These are phyloP conservation scores for Aelia acuminata DNA, from an alignment of 2,888 invertebrate genomes.

Conservation along the genomic window DNA sequence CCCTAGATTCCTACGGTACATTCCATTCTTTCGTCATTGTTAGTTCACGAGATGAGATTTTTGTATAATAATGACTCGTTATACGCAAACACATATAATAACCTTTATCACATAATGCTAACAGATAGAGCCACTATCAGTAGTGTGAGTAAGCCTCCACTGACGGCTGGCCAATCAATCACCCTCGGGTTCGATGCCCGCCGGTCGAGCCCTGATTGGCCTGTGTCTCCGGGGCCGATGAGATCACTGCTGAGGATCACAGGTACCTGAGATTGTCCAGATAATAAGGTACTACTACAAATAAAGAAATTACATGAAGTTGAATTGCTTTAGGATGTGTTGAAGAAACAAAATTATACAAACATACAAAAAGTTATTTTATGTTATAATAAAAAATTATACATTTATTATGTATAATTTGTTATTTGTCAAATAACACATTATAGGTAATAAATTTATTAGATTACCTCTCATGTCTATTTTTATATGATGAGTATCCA, in stretches of 20 bases:
- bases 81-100: background rate
- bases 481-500: too few relatives aligned
- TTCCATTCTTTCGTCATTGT: background rate
- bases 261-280: background rate
- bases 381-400: too few relatives aligned
- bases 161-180: constrained; percentile 15
- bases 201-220: background rate
- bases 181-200: background rate
- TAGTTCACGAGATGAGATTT: background rate
- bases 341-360: too few relatives aligned
- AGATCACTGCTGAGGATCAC: background rate
- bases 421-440: too few relatives aligned
- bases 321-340: too few relatives aligned
- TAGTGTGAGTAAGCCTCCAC: background rate
- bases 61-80: background rate
- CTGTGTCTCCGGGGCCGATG: background rate
- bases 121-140: background rate
- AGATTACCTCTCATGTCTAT: too few relatives aligned
- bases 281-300: background rate
- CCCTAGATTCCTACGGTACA: background rate
- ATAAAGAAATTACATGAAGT: too few relatives aligned
- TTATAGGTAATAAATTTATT: too few relatives aligned
- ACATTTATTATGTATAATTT: too few relatives aligned
- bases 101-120: background rate
- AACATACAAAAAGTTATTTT: too few relatives aligned